Conservation (phyloP, 2,113 vertebrate genomes). For the Limanda limanda region DNA sequence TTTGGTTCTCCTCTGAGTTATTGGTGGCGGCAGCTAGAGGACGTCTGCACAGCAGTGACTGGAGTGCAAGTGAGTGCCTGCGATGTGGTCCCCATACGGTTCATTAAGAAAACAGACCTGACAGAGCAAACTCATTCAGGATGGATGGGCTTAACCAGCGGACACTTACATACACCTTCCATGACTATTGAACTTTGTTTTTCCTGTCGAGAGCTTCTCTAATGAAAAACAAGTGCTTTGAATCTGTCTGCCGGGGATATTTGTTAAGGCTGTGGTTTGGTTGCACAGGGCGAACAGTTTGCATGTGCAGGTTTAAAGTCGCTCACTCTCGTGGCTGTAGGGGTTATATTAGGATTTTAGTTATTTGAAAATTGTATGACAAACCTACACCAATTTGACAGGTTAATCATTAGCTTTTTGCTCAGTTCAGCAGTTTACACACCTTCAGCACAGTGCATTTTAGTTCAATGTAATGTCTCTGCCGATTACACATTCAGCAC, state of each 20-base stretch:
- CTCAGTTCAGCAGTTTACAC: neutral
- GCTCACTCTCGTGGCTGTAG: neutral
- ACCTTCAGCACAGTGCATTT: neutral
- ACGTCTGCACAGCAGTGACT: conserved; percentile 59
- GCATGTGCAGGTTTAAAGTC: conserved; percentile 9
- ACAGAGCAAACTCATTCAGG: conserved; percentile 68
- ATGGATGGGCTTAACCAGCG: conserved; percentile 56
- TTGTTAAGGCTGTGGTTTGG: conserved; percentile 34
- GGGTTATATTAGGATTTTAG: neutral
- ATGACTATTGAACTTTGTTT: conserved; percentile 41
- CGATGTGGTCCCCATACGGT: conserved; percentile 54
- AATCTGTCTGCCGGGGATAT: conserved; percentile 28
- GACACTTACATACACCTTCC: conserved; percentile 11
- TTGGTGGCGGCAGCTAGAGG: conserved; percentile 51
- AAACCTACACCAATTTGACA: neutral
- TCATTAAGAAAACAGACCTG: conserved; percentile 72
- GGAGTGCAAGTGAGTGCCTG: conserved; percentile 39
- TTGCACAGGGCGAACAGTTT: conserved; percentile 27
- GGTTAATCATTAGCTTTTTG: neutral
- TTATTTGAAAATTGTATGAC: neutral
- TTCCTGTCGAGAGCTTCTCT: conserved; percentile 42
- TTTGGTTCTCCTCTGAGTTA: conserved; percentile 48
- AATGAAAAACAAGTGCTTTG: conserved; percentile 60
- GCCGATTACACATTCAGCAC: neutral
- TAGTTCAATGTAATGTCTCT: neutral